Conservation (phyloP, 1,140 invertebrate genomes). For the Maniola jurtina region DNA sequence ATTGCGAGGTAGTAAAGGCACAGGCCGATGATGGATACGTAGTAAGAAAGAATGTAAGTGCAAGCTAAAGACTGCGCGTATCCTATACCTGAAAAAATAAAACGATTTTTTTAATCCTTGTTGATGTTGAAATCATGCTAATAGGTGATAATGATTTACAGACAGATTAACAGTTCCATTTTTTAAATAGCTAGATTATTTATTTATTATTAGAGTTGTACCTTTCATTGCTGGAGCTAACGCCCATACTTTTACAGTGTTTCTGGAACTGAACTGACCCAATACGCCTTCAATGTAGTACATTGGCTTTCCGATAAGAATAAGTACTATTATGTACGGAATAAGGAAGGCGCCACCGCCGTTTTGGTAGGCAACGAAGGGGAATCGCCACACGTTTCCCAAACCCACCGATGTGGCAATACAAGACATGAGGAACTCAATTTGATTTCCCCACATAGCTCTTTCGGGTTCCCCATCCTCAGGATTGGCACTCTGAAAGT, state of each 20-base stretch:
- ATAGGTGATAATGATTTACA: neutral
- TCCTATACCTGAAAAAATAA: constrained; percentile 83
- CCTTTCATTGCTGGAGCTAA: constrained; percentile 83
- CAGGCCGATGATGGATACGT: constrained; percentile 89
- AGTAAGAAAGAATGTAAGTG: constrained; percentile 86
- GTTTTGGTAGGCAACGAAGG: constrained; percentile 90
- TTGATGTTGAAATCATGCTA: neutral
- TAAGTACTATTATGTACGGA: constrained; percentile 89
- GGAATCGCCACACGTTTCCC: constrained; percentile 94
- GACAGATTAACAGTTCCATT: neutral
- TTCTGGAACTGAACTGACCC: constrained; percentile 87
- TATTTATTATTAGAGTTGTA: too few relatives aligned
- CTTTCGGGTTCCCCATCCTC: constrained; percentile 12
- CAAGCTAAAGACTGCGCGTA: constrained; percentile 88
- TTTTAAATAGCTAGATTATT: neutral
- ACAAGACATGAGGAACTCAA: constrained; percentile 94
- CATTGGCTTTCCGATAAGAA: constrained; percentile 92
- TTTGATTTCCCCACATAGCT: constrained; percentile 85
- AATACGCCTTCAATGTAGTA: constrained; percentile 93
- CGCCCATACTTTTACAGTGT: constrained; percentile 84
- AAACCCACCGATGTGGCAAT: constrained; percentile 93
- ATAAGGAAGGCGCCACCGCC: constrained; percentile 91
- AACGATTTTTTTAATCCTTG: neutral
- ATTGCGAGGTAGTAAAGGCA: constrained; percentile 86
- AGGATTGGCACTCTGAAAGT: constrained; percentile 5